phyloP scores from a whole-genome alignment of 2,113 vertebrate species.

The Pachypanchax playfairii region DNA sequence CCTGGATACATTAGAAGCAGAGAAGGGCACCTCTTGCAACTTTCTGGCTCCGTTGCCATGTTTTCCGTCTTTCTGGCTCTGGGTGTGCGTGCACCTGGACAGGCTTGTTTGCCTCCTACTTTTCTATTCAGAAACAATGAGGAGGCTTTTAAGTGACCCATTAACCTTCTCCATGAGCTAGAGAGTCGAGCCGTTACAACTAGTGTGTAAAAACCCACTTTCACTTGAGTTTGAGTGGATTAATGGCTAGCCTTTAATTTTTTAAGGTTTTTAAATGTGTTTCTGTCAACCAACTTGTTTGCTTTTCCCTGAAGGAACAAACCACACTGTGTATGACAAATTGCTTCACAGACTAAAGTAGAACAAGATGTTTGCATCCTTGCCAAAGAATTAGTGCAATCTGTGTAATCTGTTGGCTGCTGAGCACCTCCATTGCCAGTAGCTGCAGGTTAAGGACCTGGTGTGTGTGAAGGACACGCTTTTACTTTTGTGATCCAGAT shows the following conservation, averaged over 20 bases:
- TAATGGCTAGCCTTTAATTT: constrained; percentile 32
- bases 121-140: constrained; percentile 40
- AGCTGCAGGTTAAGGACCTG: neutral
- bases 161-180: constrained; percentile 31
- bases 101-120: constrained; percentile 46
- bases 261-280: neutral
- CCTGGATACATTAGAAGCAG: constrained; percentile 67
- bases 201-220: neutral
- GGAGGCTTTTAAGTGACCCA: constrained; percentile 47
- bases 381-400: constrained; percentile 1
- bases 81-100: constrained; percentile 53
- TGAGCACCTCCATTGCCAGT: constrained; percentile 3
- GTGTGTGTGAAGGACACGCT: neutral
- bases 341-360: neutral
- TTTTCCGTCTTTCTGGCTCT: constrained; percentile 15
- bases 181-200: neutral
- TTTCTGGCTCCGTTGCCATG: constrained; percentile 27
- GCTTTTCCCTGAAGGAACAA: constrained; percentile 2
- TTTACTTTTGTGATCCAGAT: neutral
- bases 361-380: neutral
- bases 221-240: constrained; percentile 15
- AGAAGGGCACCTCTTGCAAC: constrained; percentile 70
- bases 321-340: neutral
- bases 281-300: constrained; percentile 15
- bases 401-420: constrained; percentile 1